Conservation (phyloP, 2,888 invertebrate genomes). For the Vesta saturnalis region DNA sequence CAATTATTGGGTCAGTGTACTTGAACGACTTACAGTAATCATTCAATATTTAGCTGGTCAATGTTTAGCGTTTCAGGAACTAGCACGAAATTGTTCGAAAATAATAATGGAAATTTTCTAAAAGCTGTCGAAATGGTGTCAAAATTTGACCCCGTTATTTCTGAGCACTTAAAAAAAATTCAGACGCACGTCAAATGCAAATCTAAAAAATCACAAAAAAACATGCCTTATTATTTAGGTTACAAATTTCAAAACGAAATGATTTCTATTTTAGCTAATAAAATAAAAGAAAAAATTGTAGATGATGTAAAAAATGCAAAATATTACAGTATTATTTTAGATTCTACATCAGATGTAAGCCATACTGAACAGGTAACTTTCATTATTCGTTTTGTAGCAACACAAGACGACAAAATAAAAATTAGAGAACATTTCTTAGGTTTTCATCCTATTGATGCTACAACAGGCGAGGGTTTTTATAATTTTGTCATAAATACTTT, state of each 20-base stretch:
- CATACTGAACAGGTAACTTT: not conserved
- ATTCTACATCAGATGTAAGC: not conserved
- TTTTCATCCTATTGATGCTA: not conserved
- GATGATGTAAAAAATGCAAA: not conserved
- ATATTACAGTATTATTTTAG: constrained; percentile 3
- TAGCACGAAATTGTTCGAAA: constrained; percentile 22
- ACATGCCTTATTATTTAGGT: constrained; percentile 2
- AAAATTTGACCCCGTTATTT: constrained; percentile 21
- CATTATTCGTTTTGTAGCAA: not conserved
- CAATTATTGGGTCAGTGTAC: constrained; percentile 23
- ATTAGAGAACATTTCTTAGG: not conserved
- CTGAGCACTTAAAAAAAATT: too few species aligned
- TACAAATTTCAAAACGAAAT: not conserved
- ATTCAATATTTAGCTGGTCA: constrained; percentile 38
- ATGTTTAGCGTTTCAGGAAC: constrained; percentile 17
- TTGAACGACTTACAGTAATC: constrained; percentile 25
- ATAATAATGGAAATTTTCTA: constrained; percentile 30
- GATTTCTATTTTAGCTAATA: not conserved
- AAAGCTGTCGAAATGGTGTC: constrained; percentile 25
- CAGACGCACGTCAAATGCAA: too few species aligned
- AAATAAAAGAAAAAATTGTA: too few species aligned
- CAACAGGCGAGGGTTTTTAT: constrained; percentile 2
- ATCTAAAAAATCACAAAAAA: not conserved
- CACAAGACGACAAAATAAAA: not conserved
- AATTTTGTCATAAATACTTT: not conserved